A percentile compares a stretch with the other conserved stretches of the same genome.
Evolutionary conservation across 2,888 invertebrate genomes (phyloP).

Genomic region (Syrphus vitripennis): DNA sequence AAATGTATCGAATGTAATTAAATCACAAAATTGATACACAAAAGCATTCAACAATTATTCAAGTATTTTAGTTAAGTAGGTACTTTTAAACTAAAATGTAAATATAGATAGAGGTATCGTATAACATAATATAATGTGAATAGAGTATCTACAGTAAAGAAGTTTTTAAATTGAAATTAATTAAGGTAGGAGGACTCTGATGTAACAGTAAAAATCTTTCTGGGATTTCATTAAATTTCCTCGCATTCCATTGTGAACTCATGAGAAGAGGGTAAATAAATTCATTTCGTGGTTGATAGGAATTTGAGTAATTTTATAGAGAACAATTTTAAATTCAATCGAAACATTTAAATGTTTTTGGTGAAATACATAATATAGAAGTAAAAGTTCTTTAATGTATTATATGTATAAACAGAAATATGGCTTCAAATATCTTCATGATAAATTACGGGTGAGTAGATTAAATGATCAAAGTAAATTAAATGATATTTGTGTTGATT

Average conservation of each 20-base stretch:
- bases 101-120: not conserved
- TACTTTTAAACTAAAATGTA: not conserved
- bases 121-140: too few species aligned
- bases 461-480: too few species aligned
- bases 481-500: too few species aligned
- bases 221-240: not conserved
- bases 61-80: not conserved
- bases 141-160: too few species aligned
- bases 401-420: too few species aligned
- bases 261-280: not conserved
- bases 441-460: too few species aligned
- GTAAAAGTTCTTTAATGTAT: too few species aligned
- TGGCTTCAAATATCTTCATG: too few species aligned
- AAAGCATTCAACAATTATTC: not conserved
- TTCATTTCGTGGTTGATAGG: not conserved
- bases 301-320: not conserved
- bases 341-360: not conserved
- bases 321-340: not conserved
- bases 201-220: not conserved
- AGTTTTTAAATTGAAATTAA: not conserved
- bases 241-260: not conserved
- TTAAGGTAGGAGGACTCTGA: not conserved
- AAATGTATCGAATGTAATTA: conserved; percentile 6
- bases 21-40: not conserved
- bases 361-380: too few species aligned